Base-by-base conservation (phyloP, 2,113 vertebrate species). In the Dromaius novaehollandiae region DNA sequence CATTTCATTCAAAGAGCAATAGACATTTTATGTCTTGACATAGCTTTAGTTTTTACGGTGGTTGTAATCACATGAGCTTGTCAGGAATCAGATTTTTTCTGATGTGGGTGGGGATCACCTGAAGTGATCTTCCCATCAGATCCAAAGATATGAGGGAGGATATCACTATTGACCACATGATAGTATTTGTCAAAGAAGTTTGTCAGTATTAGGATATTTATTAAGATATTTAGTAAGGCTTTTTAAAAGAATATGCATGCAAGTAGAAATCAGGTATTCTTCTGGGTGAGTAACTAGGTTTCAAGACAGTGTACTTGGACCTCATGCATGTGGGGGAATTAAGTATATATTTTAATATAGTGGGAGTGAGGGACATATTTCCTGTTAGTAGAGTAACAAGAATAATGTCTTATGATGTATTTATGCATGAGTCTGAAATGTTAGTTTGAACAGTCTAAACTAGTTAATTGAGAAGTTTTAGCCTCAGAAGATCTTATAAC, bases 281-380 rank as follows among this genome's bases (percentile, higher is more conserved):
- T 84, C 38, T 53, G 20, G 16, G 4, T 1, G 2, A 42, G 2
- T 70, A 32, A 13, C 28, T 73, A 26, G 15, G 69, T 83, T 93
- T 81, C 44, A 74, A 65, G 38, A 81, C 2, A 17, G 38, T 42
- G 28, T 28, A 46, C 76, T 40, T 77, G 38, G 42, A 22, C 18
- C 32, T 36, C 1, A 1, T 13, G 13, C 2, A 0, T 48, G 32
- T 21, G 28, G 36, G 44, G n/a, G 30, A 42, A 53, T 65, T 36
- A 78, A n/a, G 3, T 63, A 42, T 12, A 8, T 40, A 36, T 73
- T 73, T 84, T 82, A 65, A 55, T 80, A 86, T 60, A 48, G 51
- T 56, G 13, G 11, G 30, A 73, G 61, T 60, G 76, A 82, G 5
- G 1, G 4, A 22, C 9, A 8, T 71, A 36, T 51, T 73, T 77